Evolutionary conservation across 2,888 invertebrate genomes (phyloP).

Genomic region (Megaustenia siamemsis): DNA sequence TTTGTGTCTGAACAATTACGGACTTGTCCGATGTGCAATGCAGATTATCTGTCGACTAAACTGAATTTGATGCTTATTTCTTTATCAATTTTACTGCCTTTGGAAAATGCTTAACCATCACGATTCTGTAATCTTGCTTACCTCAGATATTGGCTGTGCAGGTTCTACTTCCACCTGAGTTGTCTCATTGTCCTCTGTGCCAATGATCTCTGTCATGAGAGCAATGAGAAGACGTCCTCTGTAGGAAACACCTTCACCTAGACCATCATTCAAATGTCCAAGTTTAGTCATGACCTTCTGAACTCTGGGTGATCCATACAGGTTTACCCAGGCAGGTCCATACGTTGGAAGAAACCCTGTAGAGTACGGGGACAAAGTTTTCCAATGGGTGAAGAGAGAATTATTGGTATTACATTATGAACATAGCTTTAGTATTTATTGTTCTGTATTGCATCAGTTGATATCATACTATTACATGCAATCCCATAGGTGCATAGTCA

Average conservation of each 20-base stretch:
- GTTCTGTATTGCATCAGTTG: too few relatives aligned
- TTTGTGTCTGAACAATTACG: too few relatives aligned
- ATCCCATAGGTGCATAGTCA: too few relatives aligned
- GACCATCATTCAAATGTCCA: slow-evolving; percentile 89
- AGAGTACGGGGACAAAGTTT: slow-evolving; percentile 15
- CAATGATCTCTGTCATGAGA: slow-evolving; percentile 91
- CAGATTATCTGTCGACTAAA: too few relatives aligned
- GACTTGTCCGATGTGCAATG: too few relatives aligned
- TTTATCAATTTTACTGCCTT: too few relatives aligned
- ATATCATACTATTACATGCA: too few relatives aligned
- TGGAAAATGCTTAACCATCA: too few relatives aligned
- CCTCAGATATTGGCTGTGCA: slow-evolving; percentile 87
- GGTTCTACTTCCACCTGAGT: slow-evolving; percentile 89
- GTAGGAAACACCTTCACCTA: slow-evolving; percentile 87
- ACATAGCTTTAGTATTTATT: too few relatives aligned
- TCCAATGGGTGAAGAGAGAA: neutral
- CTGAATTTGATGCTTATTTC: too few relatives aligned
- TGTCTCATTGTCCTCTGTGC: slow-evolving; percentile 87
- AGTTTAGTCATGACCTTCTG: slow-evolving; percentile 91
- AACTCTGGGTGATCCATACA: slow-evolving; percentile 93
- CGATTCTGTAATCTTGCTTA: slow-evolving; percentile 63
- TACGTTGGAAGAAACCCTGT: slow-evolving; percentile 93
- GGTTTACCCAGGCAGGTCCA: slow-evolving; percentile 91
- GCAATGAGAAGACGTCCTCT: slow-evolving; percentile 90
- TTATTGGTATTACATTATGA: too few relatives aligned